Evolutionary conservation across 2,797 vertebrate species (phyloP).

Genomic region (Halcyon smyrnensis): DNA sequence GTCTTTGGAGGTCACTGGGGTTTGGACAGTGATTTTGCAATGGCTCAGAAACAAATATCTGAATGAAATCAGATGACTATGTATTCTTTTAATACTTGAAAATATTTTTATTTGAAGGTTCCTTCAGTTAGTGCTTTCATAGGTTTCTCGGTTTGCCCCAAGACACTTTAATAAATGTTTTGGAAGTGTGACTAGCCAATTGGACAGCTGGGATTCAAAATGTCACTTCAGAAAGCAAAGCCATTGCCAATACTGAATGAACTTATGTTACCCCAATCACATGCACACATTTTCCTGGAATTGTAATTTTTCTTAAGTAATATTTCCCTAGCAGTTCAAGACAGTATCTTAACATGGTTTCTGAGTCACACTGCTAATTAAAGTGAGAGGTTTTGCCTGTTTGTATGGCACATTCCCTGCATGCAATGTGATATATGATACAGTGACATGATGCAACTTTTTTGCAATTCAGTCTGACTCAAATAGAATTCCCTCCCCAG

Average conservation of each 20-base stretch:
- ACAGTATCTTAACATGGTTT: not conserved
- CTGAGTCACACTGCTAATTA: constrained; percentile 41
- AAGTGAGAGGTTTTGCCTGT: constrained; percentile 27
- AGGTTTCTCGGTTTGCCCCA: constrained; percentile 36
- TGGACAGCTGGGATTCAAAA: constrained; percentile 41
- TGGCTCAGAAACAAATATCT: not conserved
- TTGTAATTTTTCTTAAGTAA: constrained; percentile 59
- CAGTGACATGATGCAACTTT: not conserved
- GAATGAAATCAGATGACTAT: not conserved
- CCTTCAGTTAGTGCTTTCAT: not conserved
- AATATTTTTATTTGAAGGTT: constrained; percentile 32
- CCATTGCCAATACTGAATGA: constrained; percentile 45
- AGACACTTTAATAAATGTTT: constrained; percentile 39
- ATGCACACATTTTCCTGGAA: constrained; percentile 70
- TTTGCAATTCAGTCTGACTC: not conserved
- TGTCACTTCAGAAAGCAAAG: constrained; percentile 51
- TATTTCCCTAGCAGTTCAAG: constrained; percentile 33
- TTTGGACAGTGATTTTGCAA: not conserved
- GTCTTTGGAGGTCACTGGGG: not conserved
- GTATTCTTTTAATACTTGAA: not conserved
- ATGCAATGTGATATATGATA: not conserved
- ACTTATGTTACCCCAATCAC: constrained; percentile 66
- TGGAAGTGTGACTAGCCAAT: constrained; percentile 35
- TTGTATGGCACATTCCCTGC: not conserved
- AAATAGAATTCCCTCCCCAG: not conserved